Conservation (phyloP, 1,140 invertebrate species). For the Akabosia matsudoensis region DNA sequence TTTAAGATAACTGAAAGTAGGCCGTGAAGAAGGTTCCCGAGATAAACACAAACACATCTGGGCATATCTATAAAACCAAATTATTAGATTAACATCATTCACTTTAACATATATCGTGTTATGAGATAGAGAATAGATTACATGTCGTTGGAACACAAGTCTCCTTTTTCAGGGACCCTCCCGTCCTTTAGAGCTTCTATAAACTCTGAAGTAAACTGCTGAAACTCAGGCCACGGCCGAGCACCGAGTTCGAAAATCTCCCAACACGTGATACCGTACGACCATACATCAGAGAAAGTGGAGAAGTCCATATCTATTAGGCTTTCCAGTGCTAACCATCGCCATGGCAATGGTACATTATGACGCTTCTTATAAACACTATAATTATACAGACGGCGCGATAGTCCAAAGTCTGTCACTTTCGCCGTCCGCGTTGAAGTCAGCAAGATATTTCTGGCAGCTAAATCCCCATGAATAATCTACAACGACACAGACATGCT, state of each 20-base stretch:
- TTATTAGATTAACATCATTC: too few relatives aligned
- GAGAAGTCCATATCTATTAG: constrained; percentile 18
- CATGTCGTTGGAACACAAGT: neutral
- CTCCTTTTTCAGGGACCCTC: neutral
- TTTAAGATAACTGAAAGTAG: too few relatives aligned
- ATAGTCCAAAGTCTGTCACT: constrained; percentile 8
- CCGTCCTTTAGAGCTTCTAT: neutral
- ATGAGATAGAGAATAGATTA: too few relatives aligned
- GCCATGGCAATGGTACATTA: constrained; percentile 11
- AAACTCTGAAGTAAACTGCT: neutral
- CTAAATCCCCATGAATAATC: constrained; percentile 2
- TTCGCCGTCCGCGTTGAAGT: neutral
- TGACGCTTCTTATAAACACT: neutral
- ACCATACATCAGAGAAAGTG: constrained; percentile 57
- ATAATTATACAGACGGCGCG: neutral
- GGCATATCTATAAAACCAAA: too few relatives aligned
- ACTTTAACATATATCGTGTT: too few relatives aligned
- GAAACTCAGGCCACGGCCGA: neutral
- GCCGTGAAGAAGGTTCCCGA: too few relatives aligned
- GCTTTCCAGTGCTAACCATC: constrained; percentile 8
- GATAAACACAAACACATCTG: too few relatives aligned
- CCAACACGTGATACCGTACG: constrained; percentile 80
- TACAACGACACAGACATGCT: neutral
- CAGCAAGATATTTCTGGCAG: neutral
- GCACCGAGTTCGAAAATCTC: constrained; percentile 70